Conservation (phyloP, 2,888 invertebrate species). For the Fissipunctia ypsillon region DNA sequence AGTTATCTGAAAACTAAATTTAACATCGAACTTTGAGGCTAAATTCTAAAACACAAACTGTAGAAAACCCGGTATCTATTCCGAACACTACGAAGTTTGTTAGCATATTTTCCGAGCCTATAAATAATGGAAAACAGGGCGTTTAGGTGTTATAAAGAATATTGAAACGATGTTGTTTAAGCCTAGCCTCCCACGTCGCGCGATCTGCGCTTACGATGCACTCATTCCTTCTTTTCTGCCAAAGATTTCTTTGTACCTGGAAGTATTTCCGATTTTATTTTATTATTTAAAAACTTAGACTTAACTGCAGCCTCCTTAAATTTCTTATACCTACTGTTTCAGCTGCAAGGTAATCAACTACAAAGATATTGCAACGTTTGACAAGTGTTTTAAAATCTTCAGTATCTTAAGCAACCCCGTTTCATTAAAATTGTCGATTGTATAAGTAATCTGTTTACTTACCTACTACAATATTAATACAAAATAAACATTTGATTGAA, state of each 20-base stretch:
- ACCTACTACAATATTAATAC: background rate
- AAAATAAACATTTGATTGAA: background rate
- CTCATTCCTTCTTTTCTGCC: constrained; percentile 72
- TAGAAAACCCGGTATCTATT: background rate
- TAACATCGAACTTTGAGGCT: background rate
- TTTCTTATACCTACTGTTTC: background rate
- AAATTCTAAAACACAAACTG: background rate
- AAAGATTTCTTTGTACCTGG: constrained; percentile 67
- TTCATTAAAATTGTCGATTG: background rate
- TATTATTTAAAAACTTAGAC: no score
- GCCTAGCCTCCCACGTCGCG: constrained; percentile 81
- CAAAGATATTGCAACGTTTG: background rate
- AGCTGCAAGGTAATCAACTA: background rate
- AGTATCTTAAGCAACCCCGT: background rate
- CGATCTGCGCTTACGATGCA: constrained; percentile 79
- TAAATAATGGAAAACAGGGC: constrained; percentile 55
- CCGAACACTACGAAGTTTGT: constrained; percentile 4
- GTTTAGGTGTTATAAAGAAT: constrained; percentile 61
- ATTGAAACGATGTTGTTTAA: constrained; percentile 54
- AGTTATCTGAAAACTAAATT: background rate
- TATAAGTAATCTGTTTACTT: background rate
- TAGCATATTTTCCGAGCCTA: constrained; percentile 39
- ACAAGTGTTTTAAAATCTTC: background rate
- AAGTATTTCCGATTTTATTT: constrained; percentile 54
- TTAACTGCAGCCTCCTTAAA: background rate